Evolutionary conservation across 2,797 vertebrate species (phyloP), one percentile per base, ranked within the genome.

Genomic region (Nannoperca obscura): DNA sequence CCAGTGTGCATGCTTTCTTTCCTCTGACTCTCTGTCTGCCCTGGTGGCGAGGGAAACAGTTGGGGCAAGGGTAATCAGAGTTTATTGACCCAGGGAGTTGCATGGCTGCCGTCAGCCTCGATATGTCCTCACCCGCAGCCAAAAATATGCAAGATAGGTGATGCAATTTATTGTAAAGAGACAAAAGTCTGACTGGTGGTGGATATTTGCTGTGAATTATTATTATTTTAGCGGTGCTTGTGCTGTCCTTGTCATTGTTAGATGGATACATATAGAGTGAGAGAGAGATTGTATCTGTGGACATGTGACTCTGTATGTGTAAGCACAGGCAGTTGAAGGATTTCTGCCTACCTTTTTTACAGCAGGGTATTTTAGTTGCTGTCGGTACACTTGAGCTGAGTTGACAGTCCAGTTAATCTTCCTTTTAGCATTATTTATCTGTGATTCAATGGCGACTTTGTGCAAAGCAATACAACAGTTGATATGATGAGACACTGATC

Each of bases 351-450:
- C 52, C 20, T 80, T 82, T 59, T 88, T 80, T 74, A 86, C 64
- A 34, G 27, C 38, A 22, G 65, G 7, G 58, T 76, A 58, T 73
- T 87, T 86, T 50, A 61, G 65, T 72, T 71, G 49, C 62, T 74
- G 69, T 78, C 74, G 55, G 74, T 89, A 73, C 70, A 66, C 81
- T 70, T 85, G 61, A 71, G 78, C 76, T 60, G 67, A 76, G 75
- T 40, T 89, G 79, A 86, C 86, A 78, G 71, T 87, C 71, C 60
- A 77, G 69, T 92, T 81, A 60, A 80, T 90, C 78, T 81, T 82
- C 59, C 61, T 57, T 71, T 76, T 67, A 74, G 32, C 67, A 59
- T 85, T 80, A 83, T 86, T 61, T 81, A 76, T 82, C 50, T 88
- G 55, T 66, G 70, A 88, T 88, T 86, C 72, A 83, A 4, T 79